Conservation (phyloP, 2,888 invertebrate genomes). For the Watsonalla cultraria region DNA sequence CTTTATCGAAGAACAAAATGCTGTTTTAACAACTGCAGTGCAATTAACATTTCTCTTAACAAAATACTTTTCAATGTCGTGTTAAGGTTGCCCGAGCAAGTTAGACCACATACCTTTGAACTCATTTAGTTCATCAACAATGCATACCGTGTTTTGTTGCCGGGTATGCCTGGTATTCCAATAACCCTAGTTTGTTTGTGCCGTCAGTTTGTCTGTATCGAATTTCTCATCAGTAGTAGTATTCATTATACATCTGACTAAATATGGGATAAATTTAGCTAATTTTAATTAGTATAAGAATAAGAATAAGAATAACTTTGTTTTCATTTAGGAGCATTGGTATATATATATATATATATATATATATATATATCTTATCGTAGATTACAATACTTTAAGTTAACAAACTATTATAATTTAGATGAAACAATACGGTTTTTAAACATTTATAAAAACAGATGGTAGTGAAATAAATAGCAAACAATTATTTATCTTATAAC, state of each 20-base stretch:
- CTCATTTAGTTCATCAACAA: constrained; percentile 37
- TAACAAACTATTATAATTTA: too few species aligned
- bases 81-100: constrained; percentile 7
- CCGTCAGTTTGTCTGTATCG: constrained; percentile 5
- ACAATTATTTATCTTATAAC: too few species aligned
- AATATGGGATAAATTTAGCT: not conserved
- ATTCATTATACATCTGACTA: not conserved
- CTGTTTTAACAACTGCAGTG: not conserved
- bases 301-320: too few species aligned
- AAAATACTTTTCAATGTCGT: constrained; percentile 7
- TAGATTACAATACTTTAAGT: too few species aligned
- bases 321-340: too few species aligned
- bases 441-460: too few species aligned
- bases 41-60: not conserved
- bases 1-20: too few species aligned
- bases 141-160: constrained; percentile 41
- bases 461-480: too few species aligned
- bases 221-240: not conserved
- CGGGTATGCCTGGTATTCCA: constrained; percentile 33
- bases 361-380: too few species aligned
- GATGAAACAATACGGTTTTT: too few species aligned
- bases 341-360: too few species aligned
- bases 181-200: constrained; percentile 16
- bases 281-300: too few species aligned
- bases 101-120: constrained; percentile 8